Base-by-base conservation (phyloP, 2,888 invertebrate species). In the Pristionchus mayeri region DNA sequence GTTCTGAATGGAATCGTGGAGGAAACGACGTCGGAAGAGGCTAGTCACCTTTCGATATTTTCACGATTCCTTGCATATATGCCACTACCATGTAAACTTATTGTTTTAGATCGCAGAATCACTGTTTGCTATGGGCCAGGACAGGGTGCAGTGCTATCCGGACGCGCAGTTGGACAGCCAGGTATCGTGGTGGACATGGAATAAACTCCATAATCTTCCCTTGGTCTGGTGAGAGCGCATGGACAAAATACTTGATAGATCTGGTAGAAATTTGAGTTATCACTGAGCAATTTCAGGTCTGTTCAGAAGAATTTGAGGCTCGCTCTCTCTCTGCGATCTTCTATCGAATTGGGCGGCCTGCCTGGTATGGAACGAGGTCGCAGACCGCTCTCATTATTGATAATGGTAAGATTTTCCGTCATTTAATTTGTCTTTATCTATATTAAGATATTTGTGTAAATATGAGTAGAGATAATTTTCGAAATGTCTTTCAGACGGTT, bases 361-460 rank as follows among this genome's bases (percentile, higher is more conserved):
- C 80, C 11, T 50, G 27, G 30, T 57, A 80, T 30, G 80, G 80
- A 24, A 57, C 80, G 3, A 34, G 37, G 40, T 57, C 50, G 7
- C 57, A 57, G 57, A 80, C 80, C 3, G 80, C 80, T 4, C 27
- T 80, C 0, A n/a, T 80, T 3, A 27, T 80, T 18, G 16, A 78
- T 13, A 78, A 78, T 16, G 78, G 52, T 78, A 21, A 63, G 63
- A 13, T 60, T 60, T 13, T 44, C 6, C 7, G 13, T 44, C 44
- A 9, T 44, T 44, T 44, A 9, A 44, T 44, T 13, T 44, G 13
- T 44, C 44, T 13, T 44, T 9, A 44, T 44, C 13, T 44, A 44
- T 44, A 9, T 44, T 13, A 44, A 6, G 13, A 44, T 9, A 44
- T 44, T 44, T 44, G 7, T 13, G 44, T 9, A 44, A 13, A 9